Evolutionary conservation across 2,113 vertebrate genomes (phyloP), one percentile per base, ranked within the genome.

Genomic region (Myotis lucifugus): DNA sequence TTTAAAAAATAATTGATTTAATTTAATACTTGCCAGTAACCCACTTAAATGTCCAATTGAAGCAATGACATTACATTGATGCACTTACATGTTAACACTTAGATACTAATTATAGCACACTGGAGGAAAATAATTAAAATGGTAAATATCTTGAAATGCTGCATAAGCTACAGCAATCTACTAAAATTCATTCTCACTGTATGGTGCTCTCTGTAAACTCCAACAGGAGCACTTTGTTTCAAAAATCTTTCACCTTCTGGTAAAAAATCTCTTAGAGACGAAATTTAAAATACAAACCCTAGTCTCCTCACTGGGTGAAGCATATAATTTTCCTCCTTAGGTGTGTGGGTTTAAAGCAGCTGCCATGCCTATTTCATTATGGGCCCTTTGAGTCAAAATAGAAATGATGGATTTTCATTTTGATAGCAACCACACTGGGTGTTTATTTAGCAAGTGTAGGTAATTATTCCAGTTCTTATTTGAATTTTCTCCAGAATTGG

Each of bases 361-460:
- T 96, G 86, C 72, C 91, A 97, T 93, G 87, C 50, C 73, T 76
- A 82, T 46, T 97, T 97, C 98, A 97, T 98, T 98, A 97, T 95
- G 67, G 84, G 67, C 74, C 73, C 83, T 97, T n/a, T 96, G 73
- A 93, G 96, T 97, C 95, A 94, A 93, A 97, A 97, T 17, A 92
- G 90, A 97, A 98, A 97, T 96, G 42, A 97, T 4, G 19, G 67
- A 88, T 97, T 98, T 98, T 98, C 95, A 94, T 97, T 96, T 97
- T 84, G 29, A 88, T 88, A 93, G 96, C 86, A 87, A 82, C 66
- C 90, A 95, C 8, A 92, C 18, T 13, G 73, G 88, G 46, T 88
- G 90, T 93, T 93, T 97, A 95, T 61, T 98, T 97, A 98, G 61
- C 91, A 46, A 97, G 88, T 87, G 67, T 82, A 9, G 91, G 73